These are phyloP conservation scores for Elmis aenea DNA, from an alignment of 2,888 invertebrate species.

Conservation along the genomic window DNA sequence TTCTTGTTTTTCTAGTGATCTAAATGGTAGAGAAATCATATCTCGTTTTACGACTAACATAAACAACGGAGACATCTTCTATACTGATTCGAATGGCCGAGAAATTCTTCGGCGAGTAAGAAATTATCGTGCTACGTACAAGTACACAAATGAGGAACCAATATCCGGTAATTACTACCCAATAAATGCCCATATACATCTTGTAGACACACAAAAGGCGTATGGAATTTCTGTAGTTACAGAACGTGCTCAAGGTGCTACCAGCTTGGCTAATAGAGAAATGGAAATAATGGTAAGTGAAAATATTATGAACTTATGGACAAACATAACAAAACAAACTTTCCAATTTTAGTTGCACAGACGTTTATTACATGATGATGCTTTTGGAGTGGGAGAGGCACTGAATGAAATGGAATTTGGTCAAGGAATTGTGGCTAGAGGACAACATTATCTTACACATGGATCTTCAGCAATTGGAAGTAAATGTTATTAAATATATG, in stretches of 20 bases:
- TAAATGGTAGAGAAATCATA: slow-evolving; percentile 65
- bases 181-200: slow-evolving; percentile 59
- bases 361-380: slow-evolving; percentile 76
- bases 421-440: slow-evolving; percentile 60
- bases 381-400: slow-evolving; percentile 85
- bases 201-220: slow-evolving; percentile 48
- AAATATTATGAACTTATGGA: background rate
- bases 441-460: slow-evolving; percentile 53
- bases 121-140: slow-evolving; percentile 57
- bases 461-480: slow-evolving; percentile 29
- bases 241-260: slow-evolving; percentile 59
- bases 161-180: slow-evolving; percentile 71
- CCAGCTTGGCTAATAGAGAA: slow-evolving; percentile 55
- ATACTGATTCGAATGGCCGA: slow-evolving; percentile 76
- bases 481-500: background rate
- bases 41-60: slow-evolving; percentile 54
- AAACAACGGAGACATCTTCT: slow-evolving; percentile 59
- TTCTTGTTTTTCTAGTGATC: slow-evolving; percentile 31
- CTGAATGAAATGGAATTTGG: slow-evolving; percentile 72
- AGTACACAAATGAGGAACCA: slow-evolving; percentile 49
- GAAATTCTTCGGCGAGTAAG: slow-evolving; percentile 59
- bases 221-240: slow-evolving; percentile 51
- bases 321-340: background rate
- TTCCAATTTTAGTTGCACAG: slow-evolving; percentile 63
- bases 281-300: slow-evolving; percentile 60